Evolutionary conservation across 1,140 invertebrate genomes (phyloP), one percentile per base, ranked within the genome.

Genomic region (Mamestra configurata): DNA sequence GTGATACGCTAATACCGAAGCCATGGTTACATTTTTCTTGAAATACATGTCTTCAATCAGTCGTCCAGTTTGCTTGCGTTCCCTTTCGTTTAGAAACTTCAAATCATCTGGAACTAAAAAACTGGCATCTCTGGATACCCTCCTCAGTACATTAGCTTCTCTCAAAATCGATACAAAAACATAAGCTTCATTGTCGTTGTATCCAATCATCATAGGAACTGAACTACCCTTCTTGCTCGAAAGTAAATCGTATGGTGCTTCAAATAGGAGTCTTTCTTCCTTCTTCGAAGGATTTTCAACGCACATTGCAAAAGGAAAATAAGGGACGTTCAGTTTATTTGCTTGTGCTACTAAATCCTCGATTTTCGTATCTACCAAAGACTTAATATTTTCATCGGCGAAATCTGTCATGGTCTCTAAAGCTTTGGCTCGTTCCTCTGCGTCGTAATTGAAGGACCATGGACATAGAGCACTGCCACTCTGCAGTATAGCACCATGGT

Each of bases 401-500:
- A 20, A 7, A 11, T 79, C 59, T 1, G 83, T 81, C 18, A 82
- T 79, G 49, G 82, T 81, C 27, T 53, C 79, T 6, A 94, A 64
- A 31, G 71, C 46, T 1, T 57, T 80, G 1, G 90, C 90, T 59
- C 91, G 72, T 37, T 85, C 84, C 59, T 84, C 84, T 15, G 92
- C 86, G 49, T 95, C 90, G 40, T 90, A 91, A 64, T 94, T 93
- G 40, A 93, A 93, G 20, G 88, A 86, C 90, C 90, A 94, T 0
- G 93, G 91, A 24, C 89, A 85, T 53, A 93, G 66, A n/a, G 90
- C 82, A 24, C 85, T 91, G 4, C 94, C 94, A 70, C 94, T 95
- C 68, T 95, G 92, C 49, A 94, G n/a, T 73, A 95, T 93, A 0
- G 80, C 92, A 2, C 92, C 90, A 35, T 95, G 91, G 20, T 89